Conservation (phyloP, 2,113 vertebrate species). For the Semicossyphus pulcher region DNA sequence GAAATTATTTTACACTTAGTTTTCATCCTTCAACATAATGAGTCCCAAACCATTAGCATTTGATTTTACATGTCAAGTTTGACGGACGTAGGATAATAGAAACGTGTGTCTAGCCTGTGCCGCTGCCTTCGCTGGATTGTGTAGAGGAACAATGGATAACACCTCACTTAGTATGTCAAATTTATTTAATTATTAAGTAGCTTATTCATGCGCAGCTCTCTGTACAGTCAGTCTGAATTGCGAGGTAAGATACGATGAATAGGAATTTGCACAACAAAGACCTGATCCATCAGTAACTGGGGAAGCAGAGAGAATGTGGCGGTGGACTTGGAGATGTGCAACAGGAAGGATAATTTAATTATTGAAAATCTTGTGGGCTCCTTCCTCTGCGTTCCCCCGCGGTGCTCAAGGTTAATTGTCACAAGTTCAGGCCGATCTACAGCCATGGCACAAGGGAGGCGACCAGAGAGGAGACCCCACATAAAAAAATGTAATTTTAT, state of each 20-base stretch:
- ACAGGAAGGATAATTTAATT: conserved; percentile 67
- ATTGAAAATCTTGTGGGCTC: conserved; percentile 45
- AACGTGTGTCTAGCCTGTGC: neutral
- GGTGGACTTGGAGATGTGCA: conserved; percentile 39
- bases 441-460: conserved; percentile 25
- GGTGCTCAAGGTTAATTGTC: conserved; percentile 66
- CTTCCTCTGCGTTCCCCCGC: conserved; percentile 20
- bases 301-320: conserved; percentile 29
- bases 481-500: conserved; percentile 51
- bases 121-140: conserved; percentile 8
- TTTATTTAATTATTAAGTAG: conserved; percentile 11
- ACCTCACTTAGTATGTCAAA: conserved; percentile 13
- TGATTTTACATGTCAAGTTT: conserved; percentile 9
- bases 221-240: conserved; percentile 20
- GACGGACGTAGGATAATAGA: too few relatives aligned
- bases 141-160: neutral
- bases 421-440: conserved; percentile 45
- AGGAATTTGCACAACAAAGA: conserved; percentile 59
- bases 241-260: conserved; percentile 7
- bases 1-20: too few relatives aligned
- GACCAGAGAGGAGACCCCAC: conserved; percentile 19
- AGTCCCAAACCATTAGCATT: conserved; percentile 25
- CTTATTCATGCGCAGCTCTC: conserved; percentile 13
- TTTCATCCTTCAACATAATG: too few relatives aligned
- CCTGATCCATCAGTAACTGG: conserved; percentile 11